Conservation (phyloP, 1,140 invertebrate species). For the Sinella curviseta region DNA sequence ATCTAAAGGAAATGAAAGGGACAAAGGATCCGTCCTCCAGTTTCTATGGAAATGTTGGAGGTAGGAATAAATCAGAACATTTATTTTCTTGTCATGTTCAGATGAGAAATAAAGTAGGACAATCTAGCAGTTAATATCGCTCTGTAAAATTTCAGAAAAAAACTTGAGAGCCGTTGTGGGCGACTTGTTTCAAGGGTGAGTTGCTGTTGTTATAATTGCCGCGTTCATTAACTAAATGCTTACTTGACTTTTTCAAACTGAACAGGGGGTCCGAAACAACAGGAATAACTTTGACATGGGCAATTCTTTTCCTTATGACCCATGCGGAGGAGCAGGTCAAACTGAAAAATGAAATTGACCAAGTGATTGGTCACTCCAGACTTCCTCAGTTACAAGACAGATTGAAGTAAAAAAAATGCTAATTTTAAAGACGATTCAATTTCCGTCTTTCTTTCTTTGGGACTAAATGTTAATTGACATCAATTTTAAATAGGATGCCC, state of each 20-base stretch:
- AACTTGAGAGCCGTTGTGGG: not conserved
- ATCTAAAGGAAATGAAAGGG: not conserved
- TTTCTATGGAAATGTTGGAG: not conserved
- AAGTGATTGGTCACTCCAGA: slow-evolving; percentile 50
- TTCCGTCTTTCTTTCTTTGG: not conserved
- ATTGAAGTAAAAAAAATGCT: slow-evolving; percentile 49
- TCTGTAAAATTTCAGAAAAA: not conserved
- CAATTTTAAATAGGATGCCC: slow-evolving; percentile 22
- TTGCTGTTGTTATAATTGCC: not conserved
- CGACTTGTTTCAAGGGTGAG: slow-evolving; percentile 17
- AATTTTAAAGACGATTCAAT: not conserved
- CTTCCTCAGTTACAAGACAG: slow-evolving; percentile 13
- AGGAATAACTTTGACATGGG: slow-evolving; percentile 72
- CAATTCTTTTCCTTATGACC: slow-evolving; percentile 73
- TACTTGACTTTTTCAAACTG: not conserved
- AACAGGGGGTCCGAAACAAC: slow-evolving; percentile 77
- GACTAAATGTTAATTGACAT: not conserved
- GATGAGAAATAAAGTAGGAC: not conserved
- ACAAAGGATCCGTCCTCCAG: not conserved
- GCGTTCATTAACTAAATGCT: not conserved
- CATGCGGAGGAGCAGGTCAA: slow-evolving; percentile 76
- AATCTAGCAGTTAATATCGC: not conserved
- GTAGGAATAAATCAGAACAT: not conserved
- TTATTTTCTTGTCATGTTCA: not conserved
- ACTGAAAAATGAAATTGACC: slow-evolving; percentile 54